Evolutionary conservation across 2,888 invertebrate genomes (phyloP).

Genomic region (Himalopsyche tibetana): DNA sequence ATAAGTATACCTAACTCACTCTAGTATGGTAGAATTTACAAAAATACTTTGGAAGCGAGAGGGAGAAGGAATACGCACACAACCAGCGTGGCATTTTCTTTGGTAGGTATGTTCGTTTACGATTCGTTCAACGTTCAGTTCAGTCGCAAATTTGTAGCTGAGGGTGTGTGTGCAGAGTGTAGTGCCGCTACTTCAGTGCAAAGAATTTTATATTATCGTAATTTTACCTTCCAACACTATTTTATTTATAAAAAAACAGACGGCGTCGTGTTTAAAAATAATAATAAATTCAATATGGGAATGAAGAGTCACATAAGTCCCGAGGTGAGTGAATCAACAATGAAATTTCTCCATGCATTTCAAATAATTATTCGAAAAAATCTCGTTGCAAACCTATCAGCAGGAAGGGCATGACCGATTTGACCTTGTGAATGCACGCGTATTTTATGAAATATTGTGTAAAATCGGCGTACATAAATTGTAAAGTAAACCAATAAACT

Average conservation of each 20-base stretch:
- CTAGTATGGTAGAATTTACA: neutral
- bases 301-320: conserved; percentile 56
- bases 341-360: conserved; percentile 32
- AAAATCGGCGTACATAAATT: neutral
- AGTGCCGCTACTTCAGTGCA: conserved; percentile 27
- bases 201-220: conserved; percentile 7
- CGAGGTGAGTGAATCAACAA: conserved; percentile 50
- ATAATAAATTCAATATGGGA: conserved; percentile 50
- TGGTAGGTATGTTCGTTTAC: neutral
- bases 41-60: neutral
- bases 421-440: conserved; percentile 55
- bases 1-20: neutral
- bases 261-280: neutral
- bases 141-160: conserved; percentile 27
- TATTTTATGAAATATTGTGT: conserved; percentile 36
- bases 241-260: neutral
- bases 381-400: conserved; percentile 37
- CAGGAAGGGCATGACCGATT: conserved; percentile 54
- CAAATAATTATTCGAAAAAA: conserved; percentile 28
- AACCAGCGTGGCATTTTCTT: conserved; percentile 37
- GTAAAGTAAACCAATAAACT: neutral
- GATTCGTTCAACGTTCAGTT: neutral
- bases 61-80: conserved; percentile 4
- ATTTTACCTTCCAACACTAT: neutral
- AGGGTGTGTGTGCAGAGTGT: neutral